These are phyloP conservation scores for Tipula confusa DNA, from an alignment of 2,888 invertebrate genomes.

Conservation along the genomic window DNA sequence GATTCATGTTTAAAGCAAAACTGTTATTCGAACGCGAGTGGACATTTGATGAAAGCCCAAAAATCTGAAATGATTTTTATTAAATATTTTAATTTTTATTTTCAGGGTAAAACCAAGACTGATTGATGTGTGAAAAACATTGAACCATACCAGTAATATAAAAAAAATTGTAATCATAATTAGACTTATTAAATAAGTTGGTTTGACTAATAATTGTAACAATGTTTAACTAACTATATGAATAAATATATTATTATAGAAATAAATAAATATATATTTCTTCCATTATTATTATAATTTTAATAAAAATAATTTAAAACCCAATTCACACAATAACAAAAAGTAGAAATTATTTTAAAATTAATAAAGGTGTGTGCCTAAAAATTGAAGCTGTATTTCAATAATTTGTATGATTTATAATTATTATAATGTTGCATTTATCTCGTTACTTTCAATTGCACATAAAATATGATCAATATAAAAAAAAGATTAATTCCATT, in stretches of 20 bases:
- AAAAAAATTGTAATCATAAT: neutral
- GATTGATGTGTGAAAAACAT: neutral
- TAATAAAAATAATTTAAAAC: neutral
- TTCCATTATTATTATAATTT: neutral
- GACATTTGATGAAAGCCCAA: too few relatives aligned
- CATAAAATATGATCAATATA: too few relatives aligned
- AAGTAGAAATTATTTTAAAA: neutral
- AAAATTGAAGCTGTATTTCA: neutral
- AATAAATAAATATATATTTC: neutral
- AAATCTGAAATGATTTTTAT: neutral
- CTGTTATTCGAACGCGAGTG: too few relatives aligned
- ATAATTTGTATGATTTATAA: neutral
- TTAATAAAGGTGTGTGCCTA: neutral
- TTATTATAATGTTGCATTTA: neutral
- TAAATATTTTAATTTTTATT: neutral
- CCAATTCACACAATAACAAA: neutral
- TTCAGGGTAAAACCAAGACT: slow-evolving; percentile 1
- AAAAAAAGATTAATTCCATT: neutral
- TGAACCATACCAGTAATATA: neutral
- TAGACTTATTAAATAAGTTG: slow-evolving; percentile 12
- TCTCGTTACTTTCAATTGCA: neutral
- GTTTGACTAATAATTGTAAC: slow-evolving; percentile 16
- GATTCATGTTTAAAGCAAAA: too few relatives aligned
- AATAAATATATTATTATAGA: neutral
- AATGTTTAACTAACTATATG: neutral